Base-by-base conservation (phyloP, 2,113 vertebrate genomes). In the Amia ocellicauda region DNA sequence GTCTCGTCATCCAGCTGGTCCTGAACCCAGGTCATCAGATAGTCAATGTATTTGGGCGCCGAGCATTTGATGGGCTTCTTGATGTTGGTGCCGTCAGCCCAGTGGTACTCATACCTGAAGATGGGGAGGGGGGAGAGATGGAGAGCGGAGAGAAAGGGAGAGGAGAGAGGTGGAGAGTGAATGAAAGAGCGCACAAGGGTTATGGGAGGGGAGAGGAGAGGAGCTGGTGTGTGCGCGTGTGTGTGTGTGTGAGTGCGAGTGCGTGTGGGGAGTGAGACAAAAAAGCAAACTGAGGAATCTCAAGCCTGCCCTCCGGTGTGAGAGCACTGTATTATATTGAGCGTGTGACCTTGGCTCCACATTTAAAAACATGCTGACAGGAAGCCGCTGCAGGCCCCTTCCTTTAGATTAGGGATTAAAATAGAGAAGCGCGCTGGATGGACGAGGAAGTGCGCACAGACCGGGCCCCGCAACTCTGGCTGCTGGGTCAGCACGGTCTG, bases 21-120 rank as follows among this genome's bases (percentile, higher is more conserved):
- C 80, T 98, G 96, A 66, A 98, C 96, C 96, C 96, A 98, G 1
- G 94, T 98, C 96, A 98, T 98, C 89, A 98, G 67, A 80, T 98
- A 97, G 70, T 98, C 95, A 0, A 98, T 98, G 79, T 98, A 97
- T 66, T 98, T 97, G 0, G 96, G 96, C 0, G 96, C 96, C 0
- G 96, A 98, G 84, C 96, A 98, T 73, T 98, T 98, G 75, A 98
- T 95, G 0, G 96, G 96, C 73, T 98, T 97, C 83, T 98, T 98
- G 66, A 98, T 98, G 75, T 98, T 98, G 70, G 96, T 98, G 66
- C 96, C 96, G 2, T 98, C 96, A 0, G 96, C 96, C 96, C 96
- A 98, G 74, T 98, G 96, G 80, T 98, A 98, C 71, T 98, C 96
- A 9, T 98, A 98, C 75, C 95, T 98, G 68, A 0, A 64, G 31